A percentile compares a stretch with the other conserved stretches of the same genome.
These are phyloP conservation scores for Phoenicopterus ruber DNA, from an alignment of 2,113 vertebrate genomes.

Conservation along the genomic window DNA sequence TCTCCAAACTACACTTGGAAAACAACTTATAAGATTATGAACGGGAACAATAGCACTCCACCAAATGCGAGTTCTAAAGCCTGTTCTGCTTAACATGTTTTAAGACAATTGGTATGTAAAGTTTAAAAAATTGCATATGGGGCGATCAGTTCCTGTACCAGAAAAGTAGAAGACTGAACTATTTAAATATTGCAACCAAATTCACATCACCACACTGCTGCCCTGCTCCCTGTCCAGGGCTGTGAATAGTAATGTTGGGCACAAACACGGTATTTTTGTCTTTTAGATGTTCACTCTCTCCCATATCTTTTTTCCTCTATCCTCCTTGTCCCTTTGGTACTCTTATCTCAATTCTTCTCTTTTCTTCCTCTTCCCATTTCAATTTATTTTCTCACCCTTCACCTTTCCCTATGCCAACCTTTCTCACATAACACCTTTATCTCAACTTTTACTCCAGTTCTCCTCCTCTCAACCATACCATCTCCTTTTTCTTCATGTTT, in stretches of 20 bases:
- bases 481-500: neutral
- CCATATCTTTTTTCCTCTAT: too few relatives aligned
- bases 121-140: neutral
- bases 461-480: neutral
- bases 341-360: neutral
- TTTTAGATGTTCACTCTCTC: neutral
- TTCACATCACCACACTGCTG: neutral
- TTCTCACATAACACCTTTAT: neutral
- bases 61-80: neutral
- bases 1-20: neutral
- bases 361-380: neutral
- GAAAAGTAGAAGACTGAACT: neutral
- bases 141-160: neutral
- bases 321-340: neutral
- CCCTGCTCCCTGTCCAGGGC: neutral
- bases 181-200: neutral
- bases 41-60: neutral
- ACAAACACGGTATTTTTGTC: neutral
- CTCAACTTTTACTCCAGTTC: neutral
- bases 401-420: neutral
- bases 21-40: neutral
- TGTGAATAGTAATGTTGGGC: neutral
- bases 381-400: neutral
- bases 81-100: neutral
- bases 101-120: neutral